phyloP scores from a whole-genome alignment of 1,140 invertebrate species.

The Drosophila miranda region DNA sequence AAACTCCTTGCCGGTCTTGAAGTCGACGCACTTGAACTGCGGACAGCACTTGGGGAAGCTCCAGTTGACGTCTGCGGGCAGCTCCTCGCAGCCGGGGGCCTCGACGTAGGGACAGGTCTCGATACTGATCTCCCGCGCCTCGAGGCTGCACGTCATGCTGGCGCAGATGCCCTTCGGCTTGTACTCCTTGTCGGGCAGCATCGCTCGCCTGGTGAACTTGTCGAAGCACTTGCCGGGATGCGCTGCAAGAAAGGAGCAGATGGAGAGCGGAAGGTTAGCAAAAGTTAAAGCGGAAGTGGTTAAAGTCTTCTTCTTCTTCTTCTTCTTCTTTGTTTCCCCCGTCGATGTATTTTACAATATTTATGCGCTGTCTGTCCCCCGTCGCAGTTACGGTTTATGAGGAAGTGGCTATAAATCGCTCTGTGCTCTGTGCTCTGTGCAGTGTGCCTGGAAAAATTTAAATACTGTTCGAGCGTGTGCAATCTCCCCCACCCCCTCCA shows the following conservation, averaged over 20 bases:
- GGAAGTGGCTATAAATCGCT: constrained; percentile 61
- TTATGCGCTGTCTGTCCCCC: constrained; percentile 40
- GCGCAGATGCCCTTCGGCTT: constrained; percentile 81
- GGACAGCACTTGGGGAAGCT: constrained; percentile 80
- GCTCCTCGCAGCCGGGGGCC: constrained; percentile 79
- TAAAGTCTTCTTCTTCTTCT: constrained; percentile 28
- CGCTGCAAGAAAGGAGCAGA: constrained; percentile 44
- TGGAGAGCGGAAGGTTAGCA: constrained; percentile 2
- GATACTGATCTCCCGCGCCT: constrained; percentile 74
- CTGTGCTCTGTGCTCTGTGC: constrained; percentile 6
- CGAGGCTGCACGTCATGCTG: constrained; percentile 78
- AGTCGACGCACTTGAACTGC: constrained; percentile 79
- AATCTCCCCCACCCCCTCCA: no score
- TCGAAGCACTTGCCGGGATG: constrained; percentile 80
- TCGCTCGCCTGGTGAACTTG: constrained; percentile 74
- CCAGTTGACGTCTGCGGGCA: constrained; percentile 74
- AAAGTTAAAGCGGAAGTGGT: constrained; percentile 69
- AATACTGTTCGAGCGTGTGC: constrained; percentile 4
- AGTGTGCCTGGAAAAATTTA: constrained; percentile 31
- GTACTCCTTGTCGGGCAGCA: constrained; percentile 80
- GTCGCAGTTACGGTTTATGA: constrained; percentile 36
- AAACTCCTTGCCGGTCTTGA: constrained; percentile 81
- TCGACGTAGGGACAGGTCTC: constrained; percentile 80
- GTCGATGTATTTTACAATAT: constrained; percentile 51
- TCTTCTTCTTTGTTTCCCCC: no score